phyloP scores from a whole-genome alignment of 92 coral and sea anemone species.

The Muricea muricata region DNA sequence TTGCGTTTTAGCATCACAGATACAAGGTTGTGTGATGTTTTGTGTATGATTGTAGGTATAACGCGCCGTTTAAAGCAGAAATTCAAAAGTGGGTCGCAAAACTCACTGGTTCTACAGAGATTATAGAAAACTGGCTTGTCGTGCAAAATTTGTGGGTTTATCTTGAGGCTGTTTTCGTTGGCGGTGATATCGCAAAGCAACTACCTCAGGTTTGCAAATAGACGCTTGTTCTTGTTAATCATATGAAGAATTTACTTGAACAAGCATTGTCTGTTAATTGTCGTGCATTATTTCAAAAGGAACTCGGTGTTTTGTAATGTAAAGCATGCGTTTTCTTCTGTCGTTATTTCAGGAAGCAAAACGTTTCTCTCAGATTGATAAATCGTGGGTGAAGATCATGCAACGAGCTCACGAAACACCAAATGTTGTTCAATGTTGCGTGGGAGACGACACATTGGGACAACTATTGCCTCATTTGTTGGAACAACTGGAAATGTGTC shows the following conservation, averaged over 20 bases:
- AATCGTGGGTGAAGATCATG: constrained; percentile 99
- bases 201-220: constrained; percentile 81
- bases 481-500: constrained; percentile 98
- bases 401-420: constrained; percentile 96
- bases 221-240: too few species aligned
- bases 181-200: constrained; percentile 99
- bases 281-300: too few species aligned
- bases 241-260: too few species aligned
- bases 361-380: constrained; percentile 95
- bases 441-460: constrained; percentile 95
- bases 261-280: too few species aligned
- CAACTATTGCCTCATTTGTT: constrained; percentile 91
- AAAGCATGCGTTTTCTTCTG: neutral
- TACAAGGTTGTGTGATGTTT: neutral
- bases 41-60: constrained; percentile 65
- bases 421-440: constrained; percentile 97
- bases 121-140: constrained; percentile 97
- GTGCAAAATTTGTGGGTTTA: constrained; percentile 93
- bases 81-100: constrained; percentile 99
- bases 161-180: constrained; percentile 96
- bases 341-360: constrained; percentile 73
- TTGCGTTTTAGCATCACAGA: too few species aligned
- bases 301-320: neutral
- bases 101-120: constrained; percentile 97
- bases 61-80: constrained; percentile 96